Percentiles rank a stretch among this genome's conserved stretches.
Evolutionary conservation across 2,888 invertebrate genomes (phyloP).

Genomic region (Salticus scenicus): DNA sequence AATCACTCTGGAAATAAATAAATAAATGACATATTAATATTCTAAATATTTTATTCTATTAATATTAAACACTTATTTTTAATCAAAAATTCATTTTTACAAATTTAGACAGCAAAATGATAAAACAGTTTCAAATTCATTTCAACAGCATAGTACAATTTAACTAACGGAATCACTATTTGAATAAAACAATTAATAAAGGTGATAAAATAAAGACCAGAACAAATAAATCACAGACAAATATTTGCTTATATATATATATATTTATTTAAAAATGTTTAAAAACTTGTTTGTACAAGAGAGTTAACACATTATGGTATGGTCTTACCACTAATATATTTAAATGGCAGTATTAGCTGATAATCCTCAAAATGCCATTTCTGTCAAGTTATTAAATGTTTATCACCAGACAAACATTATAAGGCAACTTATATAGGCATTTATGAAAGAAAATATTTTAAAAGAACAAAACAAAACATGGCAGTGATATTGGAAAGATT

Average conservation of each 20-base stretch:
- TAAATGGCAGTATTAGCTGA: conserved; percentile 41
- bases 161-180: too few relatives aligned
- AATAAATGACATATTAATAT: too few relatives aligned
- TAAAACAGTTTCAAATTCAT: too few relatives aligned
- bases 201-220: too few relatives aligned
- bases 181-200: too few relatives aligned
- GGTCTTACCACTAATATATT: conserved; percentile 23
- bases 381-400: not conserved
- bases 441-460: conserved; percentile 21
- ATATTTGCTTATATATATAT: too few relatives aligned
- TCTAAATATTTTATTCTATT: too few relatives aligned
- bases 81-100: too few relatives aligned
- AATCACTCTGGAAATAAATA: too few relatives aligned
- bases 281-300: conserved; percentile 15
- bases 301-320: conserved; percentile 25
- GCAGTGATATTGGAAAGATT: conserved; percentile 27
- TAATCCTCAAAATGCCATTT: not conserved
- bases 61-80: too few relatives aligned
- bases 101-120: too few relatives aligned
- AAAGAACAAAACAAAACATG: conserved; percentile 26
- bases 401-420: not conserved
- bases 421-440: conserved; percentile 47
- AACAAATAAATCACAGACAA: not conserved
- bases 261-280: not conserved
- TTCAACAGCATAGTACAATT: too few relatives aligned